These are phyloP conservation scores for Callopanchax toddi DNA, from an alignment of 2,113 vertebrate genomes.

Conservation along the genomic window DNA sequence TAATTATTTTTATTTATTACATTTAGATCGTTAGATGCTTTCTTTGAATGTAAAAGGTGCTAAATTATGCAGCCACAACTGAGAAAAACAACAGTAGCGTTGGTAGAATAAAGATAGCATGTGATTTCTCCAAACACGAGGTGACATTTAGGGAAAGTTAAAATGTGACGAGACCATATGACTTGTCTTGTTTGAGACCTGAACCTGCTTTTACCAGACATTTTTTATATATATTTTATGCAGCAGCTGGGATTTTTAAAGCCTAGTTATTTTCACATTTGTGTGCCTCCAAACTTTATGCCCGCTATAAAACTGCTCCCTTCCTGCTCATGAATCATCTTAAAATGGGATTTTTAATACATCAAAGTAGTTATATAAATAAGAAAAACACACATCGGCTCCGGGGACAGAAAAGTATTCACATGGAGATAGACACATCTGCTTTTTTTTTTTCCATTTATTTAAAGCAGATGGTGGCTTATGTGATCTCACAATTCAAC, in stretches of 20 bases:
- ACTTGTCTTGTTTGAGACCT: conserved; percentile 2
- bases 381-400: neutral
- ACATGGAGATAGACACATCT: conserved; percentile 24
- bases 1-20: no score
- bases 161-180: neutral
- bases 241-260: conserved; percentile 22
- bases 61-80: neutral
- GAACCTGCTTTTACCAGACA: neutral
- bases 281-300: conserved; percentile 28
- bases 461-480: conserved; percentile 45
- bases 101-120: neutral
- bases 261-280: conserved; percentile 33
- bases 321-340: neutral
- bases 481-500: conserved; percentile 61
- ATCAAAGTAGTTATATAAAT: conserved; percentile 7
- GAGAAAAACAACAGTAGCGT: neutral
- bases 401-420: conserved; percentile 1
- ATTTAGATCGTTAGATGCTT: no score
- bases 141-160: neutral
- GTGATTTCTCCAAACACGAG: conserved; percentile 6
- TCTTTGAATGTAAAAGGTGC: neutral
- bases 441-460: conserved; percentile 14
- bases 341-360: conserved; percentile 15
- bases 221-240: conserved; percentile 12
- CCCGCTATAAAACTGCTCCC: conserved; percentile 15